phyloP scores from a whole-genome alignment of 1,140 invertebrate genomes.

The Phymorhynchus buccinoides region DNA sequence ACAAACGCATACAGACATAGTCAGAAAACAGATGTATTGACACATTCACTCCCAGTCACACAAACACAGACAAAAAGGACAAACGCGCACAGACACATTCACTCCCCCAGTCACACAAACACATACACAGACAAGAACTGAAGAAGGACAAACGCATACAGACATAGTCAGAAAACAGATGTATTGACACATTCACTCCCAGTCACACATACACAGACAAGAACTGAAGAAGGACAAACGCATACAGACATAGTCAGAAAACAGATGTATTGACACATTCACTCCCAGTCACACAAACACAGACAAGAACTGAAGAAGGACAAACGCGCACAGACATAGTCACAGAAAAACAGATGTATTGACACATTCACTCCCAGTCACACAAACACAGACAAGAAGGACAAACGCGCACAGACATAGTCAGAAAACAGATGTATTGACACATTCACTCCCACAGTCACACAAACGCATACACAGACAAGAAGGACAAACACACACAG shows the following conservation, averaged over 20 bases:
- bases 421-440: too few species aligned
- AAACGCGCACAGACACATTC: too few species aligned
- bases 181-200: neutral
- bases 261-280: neutral
- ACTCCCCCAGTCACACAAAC: too few species aligned
- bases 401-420: too few species aligned
- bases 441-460: neutral
- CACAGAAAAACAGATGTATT: neutral
- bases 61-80: too few species aligned
- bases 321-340: neutral
- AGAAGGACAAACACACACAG: neutral
- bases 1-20: too few species aligned
- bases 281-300: neutral
- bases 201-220: neutral
- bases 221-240: too few species aligned
- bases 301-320: neutral
- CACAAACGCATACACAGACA: neutral
- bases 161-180: too few species aligned
- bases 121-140: too few species aligned
- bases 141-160: too few species aligned
- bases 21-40: too few species aligned
- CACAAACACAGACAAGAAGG: neutral
- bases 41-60: too few species aligned
- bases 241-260: neutral
- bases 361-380: neutral